phyloP scores from a whole-genome alignment of 2,888 invertebrate genomes.

The Thymelicus sylvestris region DNA sequence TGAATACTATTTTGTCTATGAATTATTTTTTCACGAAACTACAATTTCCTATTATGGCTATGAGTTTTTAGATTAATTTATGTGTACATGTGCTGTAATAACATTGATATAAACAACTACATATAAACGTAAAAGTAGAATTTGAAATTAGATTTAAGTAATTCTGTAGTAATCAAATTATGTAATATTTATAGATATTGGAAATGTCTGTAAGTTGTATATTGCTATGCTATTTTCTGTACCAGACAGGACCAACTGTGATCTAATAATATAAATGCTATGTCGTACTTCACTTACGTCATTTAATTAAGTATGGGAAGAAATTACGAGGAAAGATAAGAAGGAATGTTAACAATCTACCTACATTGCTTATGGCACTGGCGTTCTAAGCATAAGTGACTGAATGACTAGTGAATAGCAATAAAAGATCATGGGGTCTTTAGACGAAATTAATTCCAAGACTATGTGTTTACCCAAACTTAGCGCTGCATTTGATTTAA shows the following conservation, averaged over 20 bases:
- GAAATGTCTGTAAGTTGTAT: neutral
- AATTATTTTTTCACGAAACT: constrained; percentile 1
- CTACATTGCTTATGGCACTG: no score
- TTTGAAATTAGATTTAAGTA: neutral
- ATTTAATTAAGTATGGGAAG: no score
- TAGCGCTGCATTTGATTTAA: constrained; percentile 11
- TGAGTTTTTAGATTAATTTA: constrained; percentile 5
- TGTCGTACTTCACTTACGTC: neutral
- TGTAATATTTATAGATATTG: neutral
- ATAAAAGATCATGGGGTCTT: neutral
- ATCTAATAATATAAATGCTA: neutral
- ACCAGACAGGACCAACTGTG: neutral
- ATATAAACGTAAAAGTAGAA: neutral
- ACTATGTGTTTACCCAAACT: neutral
- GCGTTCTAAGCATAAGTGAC: neutral
- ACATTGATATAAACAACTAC: neutral
- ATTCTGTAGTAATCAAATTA: neutral
- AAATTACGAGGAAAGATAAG: no score
- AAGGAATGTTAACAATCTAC: no score
- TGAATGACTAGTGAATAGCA: neutral
- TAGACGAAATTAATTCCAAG: neutral
- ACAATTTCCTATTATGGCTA: constrained; percentile 1
- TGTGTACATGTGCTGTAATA: neutral
- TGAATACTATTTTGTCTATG: constrained; percentile 12
- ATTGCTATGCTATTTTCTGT: neutral